phyloP scores from a whole-genome alignment of 2,113 vertebrate species.

The Lipophrys pholis region DNA sequence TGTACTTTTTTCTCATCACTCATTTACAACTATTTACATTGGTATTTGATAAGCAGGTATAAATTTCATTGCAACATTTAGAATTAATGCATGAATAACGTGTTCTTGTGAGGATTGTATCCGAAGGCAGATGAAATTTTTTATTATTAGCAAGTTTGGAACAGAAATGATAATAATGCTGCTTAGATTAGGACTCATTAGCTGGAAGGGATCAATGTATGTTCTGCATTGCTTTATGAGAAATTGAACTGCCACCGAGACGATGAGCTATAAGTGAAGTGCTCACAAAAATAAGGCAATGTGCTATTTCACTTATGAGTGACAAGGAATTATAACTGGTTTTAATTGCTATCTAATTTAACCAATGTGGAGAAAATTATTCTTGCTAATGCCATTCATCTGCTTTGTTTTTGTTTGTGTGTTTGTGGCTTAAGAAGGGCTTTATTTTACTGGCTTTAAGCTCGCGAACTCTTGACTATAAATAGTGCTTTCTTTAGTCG shows the following conservation, averaged over 20 bases:
- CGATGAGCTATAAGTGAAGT: neutral
- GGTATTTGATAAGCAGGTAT: neutral
- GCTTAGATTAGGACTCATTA: neutral
- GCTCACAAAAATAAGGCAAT: neutral
- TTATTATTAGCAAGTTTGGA: neutral
- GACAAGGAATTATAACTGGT: neutral
- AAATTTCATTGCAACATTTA: neutral
- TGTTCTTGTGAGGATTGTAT: neutral
- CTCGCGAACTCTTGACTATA: too few relatives aligned
- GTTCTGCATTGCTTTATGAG: neutral
- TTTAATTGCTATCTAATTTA: neutral
- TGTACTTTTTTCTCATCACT: neutral
- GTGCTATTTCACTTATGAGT: neutral
- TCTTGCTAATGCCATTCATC: neutral
- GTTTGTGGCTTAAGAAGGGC: too few relatives aligned
- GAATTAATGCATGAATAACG: neutral
- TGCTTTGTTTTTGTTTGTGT: too few relatives aligned
- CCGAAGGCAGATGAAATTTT: neutral
- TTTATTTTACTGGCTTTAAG: too few relatives aligned
- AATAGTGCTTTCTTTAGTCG: too few relatives aligned
- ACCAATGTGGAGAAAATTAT: neutral
- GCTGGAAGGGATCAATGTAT: neutral
- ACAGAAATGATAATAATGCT: neutral
- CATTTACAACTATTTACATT: neutral
- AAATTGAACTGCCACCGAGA: neutral